Base-by-base conservation (phyloP, 2,113 vertebrate genomes). In the Andinoacara biseriatus region DNA sequence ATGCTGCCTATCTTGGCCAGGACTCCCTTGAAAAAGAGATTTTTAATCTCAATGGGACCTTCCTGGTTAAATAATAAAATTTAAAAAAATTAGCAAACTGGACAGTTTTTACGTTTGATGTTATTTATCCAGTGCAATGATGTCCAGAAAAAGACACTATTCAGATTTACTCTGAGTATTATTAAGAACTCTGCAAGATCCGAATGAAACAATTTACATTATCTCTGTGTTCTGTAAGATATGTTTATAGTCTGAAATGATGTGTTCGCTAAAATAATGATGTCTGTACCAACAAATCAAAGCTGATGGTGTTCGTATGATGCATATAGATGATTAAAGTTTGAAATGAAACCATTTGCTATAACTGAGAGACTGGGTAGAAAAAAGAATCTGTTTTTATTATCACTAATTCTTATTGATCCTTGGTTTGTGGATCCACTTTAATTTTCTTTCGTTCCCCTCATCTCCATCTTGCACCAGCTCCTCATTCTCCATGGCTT, bases 291-390 rank as follows among this genome's bases (percentile, higher is more conserved):
- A 54, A 62, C 57, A 74, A 74, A 74, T 75, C 43, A 83, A 59
- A 82, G n/a, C 4, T 80, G 10, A 72, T 72, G 43, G 43, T 72
- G 43, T 67, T 65, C 67, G 33, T 56, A 33, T 11, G 2, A 80
- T 56, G 26, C n/a, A 60, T 57, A 46, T 61, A 77, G 72, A 11
- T 74, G 18, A 90, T 63, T 29, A 81, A 78, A 75, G 29, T 22
- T 56, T 13, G 14, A 35, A 74, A 54, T 61, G 26, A 78, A 49
- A 62, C 1, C 7, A 63, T 81, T 75, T 56, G 54, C 15, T 40
- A 29, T 11, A 61, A 67, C 9, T 78, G 57, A n/a, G 35, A 74
- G 24, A 63, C 5, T 31, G 56, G 35, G 54, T 20, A 43, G 46
- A 54, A 59, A 17, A 17, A 5, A 14, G 40, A 33, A 62, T 57